Base-by-base conservation (phyloP, 2,113 vertebrate species). In the Nesoenas mayeri region DNA sequence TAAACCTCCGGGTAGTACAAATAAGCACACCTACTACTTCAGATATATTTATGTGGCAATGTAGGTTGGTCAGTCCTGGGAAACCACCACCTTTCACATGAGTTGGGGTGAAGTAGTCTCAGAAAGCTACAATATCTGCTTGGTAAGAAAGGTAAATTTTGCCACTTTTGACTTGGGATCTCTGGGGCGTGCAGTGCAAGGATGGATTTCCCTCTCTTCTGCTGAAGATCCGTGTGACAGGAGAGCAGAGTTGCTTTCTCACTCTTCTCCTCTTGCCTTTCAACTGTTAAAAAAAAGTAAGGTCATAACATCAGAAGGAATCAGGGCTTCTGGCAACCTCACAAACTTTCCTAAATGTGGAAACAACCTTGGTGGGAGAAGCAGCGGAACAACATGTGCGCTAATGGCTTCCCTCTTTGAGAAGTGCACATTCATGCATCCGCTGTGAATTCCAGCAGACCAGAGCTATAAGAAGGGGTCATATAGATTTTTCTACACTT, bases 401-500 rank as follows among this genome's bases (percentile, higher is more conserved):
- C n/a, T 92, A 96, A 95, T 92, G 79, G 75, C 64, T 86, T 78
- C 22, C 48, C 24, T 81, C 40, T 89, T 58, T 78, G 53, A 74
- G 67, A 90, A 75, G 57, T 29, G 91, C 79, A 51, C 28, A 11
- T 73, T 73, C 28, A 85, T 2, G 18, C 25, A 88, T 90, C 82
- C 0, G 0, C 42, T 86, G 72, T 60, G 44, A 78, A 75, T 93
- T 74, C 66, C 84, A 89, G 44, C 36, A 89, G 67, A 12, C 31
- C 58, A 84, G 83, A 79, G 29, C 6, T 64, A 56, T 53, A 80
- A 70, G 42, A 88, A 89, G 26, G 24, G 73, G 67, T 92, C 65
- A n/a, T 84, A 89, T 48, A 78, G 86, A 85, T 89, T 93, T 93
- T 87, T 89, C 70, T 91, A 12, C 71, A 71, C 53, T 84, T 86